A percentile compares a stretch with the other conserved stretches of the same genome.
Evolutionary conservation across 2,113 vertebrate genomes (phyloP).

Genomic region (Salvator merianae): DNA sequence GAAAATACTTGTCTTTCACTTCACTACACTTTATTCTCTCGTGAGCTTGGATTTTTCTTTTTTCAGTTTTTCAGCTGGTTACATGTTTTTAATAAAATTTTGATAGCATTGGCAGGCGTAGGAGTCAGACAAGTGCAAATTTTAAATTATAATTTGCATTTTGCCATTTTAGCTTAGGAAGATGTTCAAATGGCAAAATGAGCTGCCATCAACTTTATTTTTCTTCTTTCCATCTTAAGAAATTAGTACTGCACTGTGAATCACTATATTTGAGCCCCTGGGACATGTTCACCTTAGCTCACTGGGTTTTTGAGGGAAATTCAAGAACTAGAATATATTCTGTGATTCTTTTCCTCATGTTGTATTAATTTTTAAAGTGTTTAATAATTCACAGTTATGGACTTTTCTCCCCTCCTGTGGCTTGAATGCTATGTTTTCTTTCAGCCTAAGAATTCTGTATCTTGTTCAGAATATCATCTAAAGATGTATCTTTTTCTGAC

Average conservation of each 20-base stretch:
- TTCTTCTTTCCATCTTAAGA: background rate
- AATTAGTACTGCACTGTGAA: background rate
- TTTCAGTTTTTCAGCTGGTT: background rate
- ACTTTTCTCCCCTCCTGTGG: slow-evolving; percentile 33
- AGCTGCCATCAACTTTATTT: background rate
- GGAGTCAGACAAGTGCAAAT: slow-evolving; percentile 9
- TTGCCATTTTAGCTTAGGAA: background rate
- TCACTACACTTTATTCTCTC: background rate
- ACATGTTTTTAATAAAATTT: background rate
- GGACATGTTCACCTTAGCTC: slow-evolving; percentile 38
- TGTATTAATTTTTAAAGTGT: slow-evolving; percentile 41
- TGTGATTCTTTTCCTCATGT: slow-evolving; percentile 44
- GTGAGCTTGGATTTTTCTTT: background rate
- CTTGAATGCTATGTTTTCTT: slow-evolving; percentile 49
- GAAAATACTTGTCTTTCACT: background rate
- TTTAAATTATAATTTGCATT: slow-evolving; percentile 23
- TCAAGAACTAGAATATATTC: slow-evolving; percentile 31
- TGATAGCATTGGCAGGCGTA: slow-evolving; percentile 1
- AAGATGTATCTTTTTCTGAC: slow-evolving; percentile 40
- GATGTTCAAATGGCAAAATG: slow-evolving; percentile 3
- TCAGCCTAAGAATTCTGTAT: slow-evolving; percentile 47
- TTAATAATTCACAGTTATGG: slow-evolving; percentile 43
- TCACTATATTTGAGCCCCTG: slow-evolving; percentile 33
- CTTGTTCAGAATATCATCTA: slow-evolving; percentile 49
- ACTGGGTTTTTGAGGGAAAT: slow-evolving; percentile 40